These are phyloP conservation scores for Lacerta bilineata DNA, from an alignment of 2,797 vertebrate species.

Conservation along the genomic window DNA sequence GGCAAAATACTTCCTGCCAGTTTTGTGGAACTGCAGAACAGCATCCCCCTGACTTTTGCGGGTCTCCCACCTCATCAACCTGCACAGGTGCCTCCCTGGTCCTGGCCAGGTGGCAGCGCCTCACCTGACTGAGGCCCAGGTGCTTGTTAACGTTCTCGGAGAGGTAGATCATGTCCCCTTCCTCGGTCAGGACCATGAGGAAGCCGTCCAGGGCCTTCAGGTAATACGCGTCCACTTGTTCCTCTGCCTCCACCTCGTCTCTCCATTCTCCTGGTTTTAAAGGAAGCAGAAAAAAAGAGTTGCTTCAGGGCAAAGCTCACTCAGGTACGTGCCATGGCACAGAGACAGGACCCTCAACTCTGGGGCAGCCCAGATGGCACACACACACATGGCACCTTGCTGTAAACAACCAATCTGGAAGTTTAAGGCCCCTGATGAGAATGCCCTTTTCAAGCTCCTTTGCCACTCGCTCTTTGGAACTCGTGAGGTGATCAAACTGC, in stretches of 20 bases:
- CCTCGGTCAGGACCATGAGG: constrained; percentile 86
- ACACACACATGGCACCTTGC: too few relatives aligned
- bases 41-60: not conserved
- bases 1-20: not conserved
- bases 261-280: constrained; percentile 68
- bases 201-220: constrained; percentile 88
- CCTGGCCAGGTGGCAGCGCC: not conserved
- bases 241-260: constrained; percentile 71
- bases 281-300: not conserved
- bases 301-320: not conserved
- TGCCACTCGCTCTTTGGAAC: too few relatives aligned
- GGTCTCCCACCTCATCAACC: too few relatives aligned
- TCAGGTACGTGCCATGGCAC: not conserved
- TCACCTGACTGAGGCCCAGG: constrained; percentile 87
- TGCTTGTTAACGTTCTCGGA: constrained; percentile 89
- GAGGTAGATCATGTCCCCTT: constrained; percentile 90
- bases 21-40: not conserved
- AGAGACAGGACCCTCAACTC: not conserved
- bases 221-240: constrained; percentile 83
- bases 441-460: too few relatives aligned
- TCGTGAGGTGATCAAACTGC: too few relatives aligned
- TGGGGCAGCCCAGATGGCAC: not conserved
- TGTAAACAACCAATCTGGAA: too few relatives aligned
- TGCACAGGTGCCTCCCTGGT: too few relatives aligned
- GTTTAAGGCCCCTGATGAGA: too few relatives aligned